phyloP scores from a whole-genome alignment of 23 tunicate species.

The Halocynthia roretzi region DNA sequence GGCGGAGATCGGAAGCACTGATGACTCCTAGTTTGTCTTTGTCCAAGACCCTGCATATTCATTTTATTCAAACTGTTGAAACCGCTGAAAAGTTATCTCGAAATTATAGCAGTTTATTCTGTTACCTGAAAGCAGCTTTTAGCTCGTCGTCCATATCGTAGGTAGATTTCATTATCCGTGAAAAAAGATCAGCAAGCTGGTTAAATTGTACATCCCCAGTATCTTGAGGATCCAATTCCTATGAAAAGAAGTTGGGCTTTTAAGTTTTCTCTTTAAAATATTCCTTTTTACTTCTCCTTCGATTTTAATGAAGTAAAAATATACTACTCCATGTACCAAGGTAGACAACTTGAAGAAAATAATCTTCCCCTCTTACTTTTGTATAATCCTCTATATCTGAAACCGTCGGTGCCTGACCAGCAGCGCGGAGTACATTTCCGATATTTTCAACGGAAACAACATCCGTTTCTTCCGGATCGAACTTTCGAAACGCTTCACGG shows the following conservation, averaged over 20 bases:
- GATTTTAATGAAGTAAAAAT: not conserved
- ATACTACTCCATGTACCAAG: not conserved
- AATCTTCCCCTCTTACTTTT: constrained; percentile 31
- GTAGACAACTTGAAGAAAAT: not conserved
- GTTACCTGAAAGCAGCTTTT: constrained; percentile 70
- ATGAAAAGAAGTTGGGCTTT: not conserved
- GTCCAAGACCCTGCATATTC: constrained; percentile 54
- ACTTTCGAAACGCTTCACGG: constrained; percentile 67
- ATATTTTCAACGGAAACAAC: constrained; percentile 35
- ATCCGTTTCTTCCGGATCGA: constrained; percentile 57
- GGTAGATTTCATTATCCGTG: constrained; percentile 61
- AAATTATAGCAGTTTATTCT: not conserved
- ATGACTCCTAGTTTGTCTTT: constrained; percentile 60
- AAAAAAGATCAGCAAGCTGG: constrained; percentile 43
- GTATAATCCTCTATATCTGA: constrained; percentile 66
- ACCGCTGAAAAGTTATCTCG: not conserved
- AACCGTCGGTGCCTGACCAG: constrained; percentile 90
- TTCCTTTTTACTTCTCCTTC: no score
- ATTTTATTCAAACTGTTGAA: not conserved
- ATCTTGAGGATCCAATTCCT: constrained; percentile 78
- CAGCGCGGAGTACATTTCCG: constrained; percentile 74
- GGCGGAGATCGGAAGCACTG: constrained; percentile 60
- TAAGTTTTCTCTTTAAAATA: not conserved
- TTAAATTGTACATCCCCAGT: constrained; percentile 68
- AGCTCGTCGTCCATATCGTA: constrained; percentile 88